Evolutionary conservation across 2,113 vertebrate species (phyloP), one percentile per base, ranked within the genome.

Genomic region (Cinclus mexicanus): DNA sequence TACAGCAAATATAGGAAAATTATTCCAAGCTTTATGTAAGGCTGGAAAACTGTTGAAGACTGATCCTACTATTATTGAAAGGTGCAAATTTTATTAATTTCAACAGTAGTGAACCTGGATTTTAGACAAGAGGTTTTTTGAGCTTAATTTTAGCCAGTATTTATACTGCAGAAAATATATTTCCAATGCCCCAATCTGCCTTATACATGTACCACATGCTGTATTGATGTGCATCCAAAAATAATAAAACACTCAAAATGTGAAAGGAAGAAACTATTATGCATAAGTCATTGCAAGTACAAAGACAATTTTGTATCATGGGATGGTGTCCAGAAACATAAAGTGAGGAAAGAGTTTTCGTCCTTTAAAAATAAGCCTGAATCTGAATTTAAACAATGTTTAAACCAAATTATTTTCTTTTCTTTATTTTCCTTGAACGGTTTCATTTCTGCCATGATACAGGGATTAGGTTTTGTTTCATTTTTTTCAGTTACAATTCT

Each of bases 351-450:
- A 90, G 81, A 96, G 67, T 90, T 96, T 94, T 95, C 83, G 96
- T 95, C 89, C 94, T 96, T 78, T 96, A 90, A 94, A 98, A 98
- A 97, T 93, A 98, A 98, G 97, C 86, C 59, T 90, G 85, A 85
- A 90, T 95, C 95, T 96, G 96, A 95, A 97, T 97, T 97, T 95
- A 97, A 93, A 80, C 74, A 92, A 96, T 93, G 91, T 93, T 97
- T 86, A 83, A 50, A 55, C 91, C 42, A 91, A 96, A 94, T 90
- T 90, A 59, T 95, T 97, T 97, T 95, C 89, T 77, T 97, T 94
- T 91, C 79, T 93, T 94, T 92, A 49, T 97, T 93, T 95, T 87
- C 53, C 61, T 88, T 67, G 61, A 95, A 26, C n/a, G 26, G 70
- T 87, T 53, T 72, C 5, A 42, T 68, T 90, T 68, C 55, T 7